These are phyloP conservation scores for Diarsia mendica DNA, from an alignment of 2,888 invertebrate species.

Conservation along the genomic window DNA sequence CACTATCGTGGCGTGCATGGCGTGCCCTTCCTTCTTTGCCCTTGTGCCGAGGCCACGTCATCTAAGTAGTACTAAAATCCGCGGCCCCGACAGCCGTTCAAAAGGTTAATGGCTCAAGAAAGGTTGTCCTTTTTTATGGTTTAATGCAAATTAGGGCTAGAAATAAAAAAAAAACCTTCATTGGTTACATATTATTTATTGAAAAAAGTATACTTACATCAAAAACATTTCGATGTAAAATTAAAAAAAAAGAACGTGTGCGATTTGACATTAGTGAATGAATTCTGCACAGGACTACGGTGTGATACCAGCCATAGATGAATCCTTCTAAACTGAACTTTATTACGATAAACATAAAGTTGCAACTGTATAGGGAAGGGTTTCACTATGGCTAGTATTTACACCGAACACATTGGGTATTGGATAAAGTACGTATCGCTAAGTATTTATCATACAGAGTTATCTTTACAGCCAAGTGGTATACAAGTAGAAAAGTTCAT, in stretches of 20 bases:
- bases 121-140: neutral
- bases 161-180: conserved; percentile 54
- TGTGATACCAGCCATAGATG: conserved; percentile 48
- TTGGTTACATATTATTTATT: conserved; percentile 87
- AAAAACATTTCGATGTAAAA: conserved; percentile 89
- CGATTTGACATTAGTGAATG: conserved; percentile 68
- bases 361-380: conserved; percentile 9
- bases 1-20: too few species aligned
- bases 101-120: too few species aligned
- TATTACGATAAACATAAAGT: conserved; percentile 33
- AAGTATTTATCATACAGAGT: conserved; percentile 62
- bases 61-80: too few species aligned
- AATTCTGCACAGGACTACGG: conserved; percentile 61
- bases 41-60: too few species aligned
- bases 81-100: too few species aligned
- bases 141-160: neutral
- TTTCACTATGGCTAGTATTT: conserved; percentile 41
- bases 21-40: too few species aligned
- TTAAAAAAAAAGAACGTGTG: conserved; percentile 85
- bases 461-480: conserved; percentile 75
- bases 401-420: conserved; percentile 47
- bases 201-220: conserved; percentile 89
- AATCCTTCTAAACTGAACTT: conserved; percentile 30
- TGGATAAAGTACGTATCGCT: conserved; percentile 60
- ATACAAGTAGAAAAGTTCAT: conserved; percentile 54